Percentiles rank a stretch among this genome's conserved stretches.
phyloP scores from a whole-genome alignment of 2,113 vertebrate genomes.

The Oxyura jamaicensis region DNA sequence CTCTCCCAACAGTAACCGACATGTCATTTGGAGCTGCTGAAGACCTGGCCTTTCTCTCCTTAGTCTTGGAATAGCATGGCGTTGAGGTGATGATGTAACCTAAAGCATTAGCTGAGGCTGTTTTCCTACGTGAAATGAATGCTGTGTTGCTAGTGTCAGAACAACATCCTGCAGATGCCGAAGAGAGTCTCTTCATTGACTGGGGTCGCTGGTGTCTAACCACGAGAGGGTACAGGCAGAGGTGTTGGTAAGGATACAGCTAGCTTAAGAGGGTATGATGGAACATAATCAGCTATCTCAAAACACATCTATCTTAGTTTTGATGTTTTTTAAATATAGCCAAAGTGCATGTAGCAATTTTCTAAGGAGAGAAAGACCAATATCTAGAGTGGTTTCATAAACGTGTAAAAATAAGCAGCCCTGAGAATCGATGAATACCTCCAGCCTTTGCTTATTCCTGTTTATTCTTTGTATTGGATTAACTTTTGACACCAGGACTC shows the following conservation, averaged over 20 bases:
- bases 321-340: no score
- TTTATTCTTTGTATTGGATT: slow-evolving; percentile 57
- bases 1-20: background rate
- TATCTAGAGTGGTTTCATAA: slow-evolving; percentile 24
- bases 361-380: slow-evolving; percentile 30
- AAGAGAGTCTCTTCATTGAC: background rate
- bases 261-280: background rate
- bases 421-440: slow-evolving; percentile 40
- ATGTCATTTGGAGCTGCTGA: background rate
- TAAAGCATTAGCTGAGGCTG: background rate
- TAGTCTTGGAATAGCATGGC: background rate
- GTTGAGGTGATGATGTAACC: background rate
- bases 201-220: background rate
- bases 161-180: background rate
- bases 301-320: background rate
- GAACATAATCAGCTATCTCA: background rate
- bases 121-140: background rate
- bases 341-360: slow-evolving; percentile 16
- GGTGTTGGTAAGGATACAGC: background rate
- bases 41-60: background rate
- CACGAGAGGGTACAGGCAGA: background rate
- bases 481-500: slow-evolving; percentile 29
- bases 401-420: slow-evolving; percentile 39
- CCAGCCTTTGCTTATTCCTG: slow-evolving; percentile 47
- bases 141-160: background rate